Percentiles rank a stretch among this genome's conserved stretches.
phyloP scores from a whole-genome alignment of 92 coral and sea anemone species.

The Zoanthus gigantus region DNA sequence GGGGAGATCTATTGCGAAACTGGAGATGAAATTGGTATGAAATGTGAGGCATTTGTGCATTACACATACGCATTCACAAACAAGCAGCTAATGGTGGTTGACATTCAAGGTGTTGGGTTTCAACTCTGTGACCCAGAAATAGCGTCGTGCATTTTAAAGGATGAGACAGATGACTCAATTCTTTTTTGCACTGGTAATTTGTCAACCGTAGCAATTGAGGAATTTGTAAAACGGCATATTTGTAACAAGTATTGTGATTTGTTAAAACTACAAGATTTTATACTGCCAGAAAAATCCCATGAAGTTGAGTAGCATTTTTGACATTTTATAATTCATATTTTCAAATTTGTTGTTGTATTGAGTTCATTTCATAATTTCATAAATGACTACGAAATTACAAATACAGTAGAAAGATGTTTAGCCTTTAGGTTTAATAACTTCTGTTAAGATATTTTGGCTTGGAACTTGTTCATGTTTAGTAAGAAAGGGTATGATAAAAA shows the following conservation, averaged over 20 bases:
- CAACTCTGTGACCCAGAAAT: conserved; percentile 48
- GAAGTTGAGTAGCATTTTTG: background rate
- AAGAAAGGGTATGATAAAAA: background rate
- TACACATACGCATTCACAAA: conserved; percentile 42
- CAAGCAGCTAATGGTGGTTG: conserved; percentile 43
- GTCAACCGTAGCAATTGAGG: conserved; percentile 29
- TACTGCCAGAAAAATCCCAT: background rate
- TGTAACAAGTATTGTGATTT: conserved; percentile 39
- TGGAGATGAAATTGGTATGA: conserved; percentile 15
- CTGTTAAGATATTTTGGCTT: conserved; percentile 11
- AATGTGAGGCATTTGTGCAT: conserved; percentile 30
- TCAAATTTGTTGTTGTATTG: background rate
- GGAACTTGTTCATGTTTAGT: conserved; percentile 18
- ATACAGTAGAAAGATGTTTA: background rate
- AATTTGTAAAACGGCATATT: conserved; percentile 16
- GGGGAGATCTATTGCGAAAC: conserved; percentile 30
- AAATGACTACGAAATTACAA: background rate
- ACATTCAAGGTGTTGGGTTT: conserved; percentile 48
- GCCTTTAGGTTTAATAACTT: background rate
- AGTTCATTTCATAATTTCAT: background rate
- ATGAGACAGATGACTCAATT: conserved; percentile 42
- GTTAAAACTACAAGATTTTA: conserved; percentile 17
- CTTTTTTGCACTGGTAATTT: conserved; percentile 36
- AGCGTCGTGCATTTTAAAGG: conserved; percentile 28
- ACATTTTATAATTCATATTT: background rate